A percentile compares a stretch with the other conserved stretches of the same genome.
phyloP scores from a whole-genome alignment of 2,113 vertebrate species.

The Dermatemys mawii region DNA sequence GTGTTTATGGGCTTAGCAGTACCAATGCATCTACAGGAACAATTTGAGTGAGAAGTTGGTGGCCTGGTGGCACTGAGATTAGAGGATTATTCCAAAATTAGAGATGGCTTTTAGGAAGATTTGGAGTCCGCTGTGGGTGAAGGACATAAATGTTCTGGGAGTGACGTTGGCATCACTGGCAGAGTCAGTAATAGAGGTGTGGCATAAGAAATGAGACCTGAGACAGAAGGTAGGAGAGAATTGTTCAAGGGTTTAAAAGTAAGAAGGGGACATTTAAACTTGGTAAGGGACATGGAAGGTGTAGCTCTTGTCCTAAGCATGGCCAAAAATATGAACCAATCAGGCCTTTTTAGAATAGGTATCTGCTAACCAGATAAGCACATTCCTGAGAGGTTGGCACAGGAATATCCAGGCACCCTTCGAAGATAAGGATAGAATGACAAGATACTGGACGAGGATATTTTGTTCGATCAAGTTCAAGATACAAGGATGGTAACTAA shows the following conservation, averaged over 20 bases:
- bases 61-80: not conserved
- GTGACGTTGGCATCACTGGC: not conserved
- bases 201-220: not conserved
- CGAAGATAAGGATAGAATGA: not conserved
- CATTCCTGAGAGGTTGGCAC: not conserved
- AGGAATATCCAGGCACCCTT: not conserved
- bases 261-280: not conserved
- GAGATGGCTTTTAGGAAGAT: not conserved
- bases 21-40: not conserved
- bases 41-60: not conserved
- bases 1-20: not conserved
- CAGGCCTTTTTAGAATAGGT: not conserved
- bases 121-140: not conserved
- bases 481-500: not conserved
- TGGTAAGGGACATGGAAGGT: not conserved
- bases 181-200: not conserved
- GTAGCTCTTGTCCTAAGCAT: not conserved
- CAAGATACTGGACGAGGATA: not conserved
- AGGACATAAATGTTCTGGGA: not conserved
- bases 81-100: not conserved
- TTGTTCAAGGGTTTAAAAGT: not conserved
- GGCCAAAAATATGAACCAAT: not conserved
- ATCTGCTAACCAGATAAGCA: not conserved
- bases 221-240: not conserved
- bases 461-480: not conserved